Base-by-base conservation (phyloP, 2,888 invertebrate genomes). In the Philonicus albiceps region DNA sequence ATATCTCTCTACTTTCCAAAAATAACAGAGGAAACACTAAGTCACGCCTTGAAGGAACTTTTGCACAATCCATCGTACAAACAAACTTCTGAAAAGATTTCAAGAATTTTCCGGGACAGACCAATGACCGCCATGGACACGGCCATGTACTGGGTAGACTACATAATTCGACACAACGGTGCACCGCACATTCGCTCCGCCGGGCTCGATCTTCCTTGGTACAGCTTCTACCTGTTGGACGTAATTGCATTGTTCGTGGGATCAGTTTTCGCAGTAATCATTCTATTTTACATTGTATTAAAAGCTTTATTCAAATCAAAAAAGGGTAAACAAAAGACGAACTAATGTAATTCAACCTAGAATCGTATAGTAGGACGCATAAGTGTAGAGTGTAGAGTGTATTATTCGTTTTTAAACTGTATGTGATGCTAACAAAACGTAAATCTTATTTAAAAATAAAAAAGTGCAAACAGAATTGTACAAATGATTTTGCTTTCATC, bases 131-230 rank as follows among this genome's bases (percentile, higher is more conserved):
- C 93, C 0, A 89, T 92, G 7, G 91, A 92, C 7, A 91, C 89
- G 2, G 92, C 93, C n/a, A 89, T 92, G 87, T 93, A 91, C 88
- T 93, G 93, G 93, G 91, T 92, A 49, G 93, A 93, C 84, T 93
- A 93, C 87, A 91, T 92, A 13, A 90, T 93, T 7, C 89, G 92
- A 0, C 91, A 93, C 87, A 91, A 91, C 75, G 93, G 93, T 2
- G 93, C 92, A 0, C 86, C 89, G 0, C 92, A 93, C 76, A 88
- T 93, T 87, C 90, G 91, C 11, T 91, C 92, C 0, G 91, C 92
- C 0, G 92, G 91, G 0, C 87, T 90, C 34, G 90, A 92, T 53
- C 89, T 93, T 37, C 88, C 89, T 13, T 93, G 92, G 92, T 91
- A 91, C 88, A 90, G 92, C 84, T 91, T 91, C 86, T 91, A 92